Evolutionary conservation across 2,888 invertebrate species (phyloP).

Genomic region (Seira sanloemensis): DNA sequence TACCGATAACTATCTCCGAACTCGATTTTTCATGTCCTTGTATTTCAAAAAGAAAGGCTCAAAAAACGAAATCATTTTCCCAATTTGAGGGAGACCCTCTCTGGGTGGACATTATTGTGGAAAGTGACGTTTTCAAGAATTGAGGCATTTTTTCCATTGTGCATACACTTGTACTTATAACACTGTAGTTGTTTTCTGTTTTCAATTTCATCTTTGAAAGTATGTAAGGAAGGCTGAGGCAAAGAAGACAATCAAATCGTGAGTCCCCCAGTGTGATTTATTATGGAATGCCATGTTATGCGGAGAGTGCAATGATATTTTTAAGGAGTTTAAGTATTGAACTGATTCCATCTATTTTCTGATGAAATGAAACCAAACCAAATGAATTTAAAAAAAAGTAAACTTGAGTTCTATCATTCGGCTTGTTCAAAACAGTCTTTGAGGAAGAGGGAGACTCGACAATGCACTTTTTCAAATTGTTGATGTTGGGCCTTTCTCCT

Average conservation of each 20-base stretch:
- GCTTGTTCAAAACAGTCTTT: not conserved
- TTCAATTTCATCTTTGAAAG: not conserved
- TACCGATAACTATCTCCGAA: slow-evolving; percentile 54
- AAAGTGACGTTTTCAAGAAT: slow-evolving; percentile 56
- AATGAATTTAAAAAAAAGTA: no score
- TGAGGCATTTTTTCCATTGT: slow-evolving; percentile 51
- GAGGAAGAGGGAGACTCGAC: no score
- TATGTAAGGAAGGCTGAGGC: no score
- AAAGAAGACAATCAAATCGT: slow-evolving; percentile 55
- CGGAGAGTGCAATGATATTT: slow-evolving; percentile 15
- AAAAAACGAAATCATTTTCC: not conserved
- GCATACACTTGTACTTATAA: not conserved
- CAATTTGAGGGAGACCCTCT: slow-evolving; percentile 20
- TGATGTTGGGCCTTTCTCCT: not conserved
- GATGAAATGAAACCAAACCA: slow-evolving; percentile 32
- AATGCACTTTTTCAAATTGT: no score
- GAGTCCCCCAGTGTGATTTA: slow-evolving; percentile 58
- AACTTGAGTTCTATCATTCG: not conserved
- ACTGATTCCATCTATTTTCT: not conserved
- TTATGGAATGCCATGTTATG: slow-evolving; percentile 36
- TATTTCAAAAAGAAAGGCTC: slow-evolving; percentile 15
- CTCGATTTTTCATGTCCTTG: slow-evolving; percentile 44
- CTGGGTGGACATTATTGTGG: slow-evolving; percentile 39
- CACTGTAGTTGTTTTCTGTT: not conserved
- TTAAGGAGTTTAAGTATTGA: no score